Conservation (phyloP, 23 tunicate species). For the Diplosoma virens region DNA sequence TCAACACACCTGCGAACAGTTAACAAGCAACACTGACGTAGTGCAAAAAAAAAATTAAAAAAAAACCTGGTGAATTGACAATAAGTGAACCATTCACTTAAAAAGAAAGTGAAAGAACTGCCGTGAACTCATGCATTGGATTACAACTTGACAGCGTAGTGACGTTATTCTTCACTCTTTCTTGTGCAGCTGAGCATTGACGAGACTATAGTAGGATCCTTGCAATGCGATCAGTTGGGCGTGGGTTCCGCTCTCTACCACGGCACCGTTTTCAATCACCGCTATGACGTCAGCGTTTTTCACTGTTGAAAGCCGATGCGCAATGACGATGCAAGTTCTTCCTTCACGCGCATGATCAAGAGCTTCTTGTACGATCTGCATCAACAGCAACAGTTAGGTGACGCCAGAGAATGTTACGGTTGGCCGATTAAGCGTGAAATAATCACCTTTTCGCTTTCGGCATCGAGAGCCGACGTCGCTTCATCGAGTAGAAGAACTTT, state of each 20-base stretch:
- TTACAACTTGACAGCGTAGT: too few species aligned
- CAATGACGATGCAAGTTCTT: slow-evolving; percentile 72
- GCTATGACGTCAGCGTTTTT: slow-evolving; percentile 73
- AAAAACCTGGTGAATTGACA: too few species aligned
- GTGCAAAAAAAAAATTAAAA: too few species aligned
- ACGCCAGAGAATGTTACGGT: too few species aligned
- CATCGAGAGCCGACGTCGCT: slow-evolving; percentile 70
- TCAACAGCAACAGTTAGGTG: background rate
- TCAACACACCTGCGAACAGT: too few species aligned
- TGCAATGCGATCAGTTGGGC: slow-evolving; percentile 44
- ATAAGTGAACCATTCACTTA: too few species aligned
- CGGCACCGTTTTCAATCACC: slow-evolving; percentile 76
- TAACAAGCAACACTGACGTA: too few species aligned
- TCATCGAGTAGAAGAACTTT: slow-evolving; percentile 72
- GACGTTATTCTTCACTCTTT: too few species aligned
- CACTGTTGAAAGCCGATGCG: slow-evolving; percentile 77
- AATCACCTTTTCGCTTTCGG: slow-evolving; percentile 74
- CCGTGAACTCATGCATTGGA: too few species aligned
- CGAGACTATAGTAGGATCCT: slow-evolving; percentile 74
- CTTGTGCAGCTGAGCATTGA: slow-evolving; percentile 65
- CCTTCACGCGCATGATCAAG: slow-evolving; percentile 66
- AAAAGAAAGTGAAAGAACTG: too few species aligned
- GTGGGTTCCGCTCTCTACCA: slow-evolving; percentile 70
- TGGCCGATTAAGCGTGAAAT: too few species aligned
- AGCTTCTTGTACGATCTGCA: slow-evolving; percentile 80